Evolutionary conservation across 2,113 vertebrate genomes (phyloP), one percentile per base, ranked within the genome.

Genomic region (Steatornis caripensis): DNA sequence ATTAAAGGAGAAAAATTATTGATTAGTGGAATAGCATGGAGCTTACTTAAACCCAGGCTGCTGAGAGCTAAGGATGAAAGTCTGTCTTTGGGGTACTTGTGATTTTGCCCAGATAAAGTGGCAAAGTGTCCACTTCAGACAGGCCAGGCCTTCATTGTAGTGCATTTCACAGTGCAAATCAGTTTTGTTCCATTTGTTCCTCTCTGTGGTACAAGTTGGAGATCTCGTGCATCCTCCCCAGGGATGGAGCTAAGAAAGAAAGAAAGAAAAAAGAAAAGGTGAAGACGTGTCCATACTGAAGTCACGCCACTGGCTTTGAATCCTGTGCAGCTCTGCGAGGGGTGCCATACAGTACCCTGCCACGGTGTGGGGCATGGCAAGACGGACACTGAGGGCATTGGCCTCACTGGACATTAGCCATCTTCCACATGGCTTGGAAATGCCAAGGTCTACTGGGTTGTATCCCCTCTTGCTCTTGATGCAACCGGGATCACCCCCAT

Each of bases 1-100:
- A 94, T 82, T 94, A 81, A 95, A 95, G 68, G 46, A 71, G 72
- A 82, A 95, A 84, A 89, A 87, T 27, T 87, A 84, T 70, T 61
- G 20, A 89, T 84, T 41, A 60, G 19, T 66, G 39, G 48, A 72
- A 77, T 58, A 70, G 18, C 32, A 46, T 51, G 48, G 43, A 64
- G 69, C 53, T 89, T 76, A 30, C 54, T 93, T 74, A 87, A 86
- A 89, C 12, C 5, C 16, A 64, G 26, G 30, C 14, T 1, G 6
- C 55, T 84, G 37, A 70, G 55, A 89, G 46, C 32, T 78, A 62
- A 70, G 6, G 22, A 66, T 41, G 51, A 78, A 95, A 34, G 14
- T 48, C 29, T 21, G 3, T 61, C 34, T 71, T 88, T 90, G 43
- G 55, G 51, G 23, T 43, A 34, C 43, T 68, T 43, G 22, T 58